phyloP scores from a whole-genome alignment of 1,140 invertebrate genomes.

The Himalopsyche phryganea region DNA sequence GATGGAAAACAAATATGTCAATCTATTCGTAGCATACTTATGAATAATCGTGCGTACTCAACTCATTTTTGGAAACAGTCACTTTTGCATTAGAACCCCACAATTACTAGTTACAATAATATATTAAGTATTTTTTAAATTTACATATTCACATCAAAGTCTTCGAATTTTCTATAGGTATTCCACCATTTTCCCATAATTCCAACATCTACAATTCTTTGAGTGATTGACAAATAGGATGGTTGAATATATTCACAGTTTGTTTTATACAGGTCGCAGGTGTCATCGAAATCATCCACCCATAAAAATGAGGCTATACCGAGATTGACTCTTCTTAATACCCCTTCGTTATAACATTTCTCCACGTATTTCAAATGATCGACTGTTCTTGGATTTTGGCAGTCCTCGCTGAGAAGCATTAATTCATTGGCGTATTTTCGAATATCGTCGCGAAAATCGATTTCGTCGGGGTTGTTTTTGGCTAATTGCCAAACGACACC shows the following conservation, averaged over 20 bases:
- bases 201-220: constrained; percentile 74
- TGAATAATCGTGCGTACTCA: too few species aligned
- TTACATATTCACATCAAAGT: constrained; percentile 73
- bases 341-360: constrained; percentile 62
- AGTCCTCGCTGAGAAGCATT: constrained; percentile 59
- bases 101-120: too few species aligned
- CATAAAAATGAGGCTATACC: constrained; percentile 73
- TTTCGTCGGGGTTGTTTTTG: constrained; percentile 64
- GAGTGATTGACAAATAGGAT: constrained; percentile 55
- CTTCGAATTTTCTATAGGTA: constrained; percentile 64
- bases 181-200: constrained; percentile 73
- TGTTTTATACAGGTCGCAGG: constrained; percentile 66
- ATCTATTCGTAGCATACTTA: too few species aligned
- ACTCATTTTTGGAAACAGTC: too few species aligned
- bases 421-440: constrained; percentile 60
- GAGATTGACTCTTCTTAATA: constrained; percentile 62
- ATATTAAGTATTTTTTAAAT: neutral
- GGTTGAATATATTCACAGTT: constrained; percentile 70
- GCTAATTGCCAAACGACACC: constrained; percentile 44
- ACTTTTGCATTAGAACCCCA: too few species aligned
- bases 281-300: constrained; percentile 63
- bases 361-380: constrained; percentile 63
- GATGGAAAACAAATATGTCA: too few species aligned
- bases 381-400: constrained; percentile 65
- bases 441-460: constrained; percentile 58